Evolutionary conservation across 2,888 invertebrate genomes (phyloP), one percentile per base, ranked within the genome.

Genomic region (Baronia brevicornis): DNA sequence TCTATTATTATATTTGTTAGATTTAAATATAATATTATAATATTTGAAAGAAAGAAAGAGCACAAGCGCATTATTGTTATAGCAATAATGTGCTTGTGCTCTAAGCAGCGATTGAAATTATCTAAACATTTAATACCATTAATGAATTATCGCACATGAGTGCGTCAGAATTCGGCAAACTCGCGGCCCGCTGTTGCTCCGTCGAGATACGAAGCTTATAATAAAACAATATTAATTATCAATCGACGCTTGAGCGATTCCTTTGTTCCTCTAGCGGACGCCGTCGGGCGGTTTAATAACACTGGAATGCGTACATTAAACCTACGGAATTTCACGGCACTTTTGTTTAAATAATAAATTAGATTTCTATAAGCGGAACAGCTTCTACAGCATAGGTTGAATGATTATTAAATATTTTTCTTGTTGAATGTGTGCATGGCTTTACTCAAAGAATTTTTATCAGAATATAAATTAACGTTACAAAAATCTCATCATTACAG

Each of bases 181-280:
- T 44, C 37, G 41, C 39, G 43, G 28, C 32, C 41, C 45, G 33
- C 44, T 48, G 57, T 48, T 60, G 63, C 51, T 47, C 41, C 41
- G 45, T 43, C 41, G 53, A 69, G 75, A 75, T 74, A 77, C 60
- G 58, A 33, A 51, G 68, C 68, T 74, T 70, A 74, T 71, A 71
- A 73, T 71, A 71, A 72, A 73, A 73, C 73, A 74, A 71, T 73
- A 74, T 72, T 74, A 74, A 74, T 72, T 70, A 77, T 70, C 61
- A 61, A 60, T 60, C 48, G 58, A 52, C 59, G 62, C 60, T 59
- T 50, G 46, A 56, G 40, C 57, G 60, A 32, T 30, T 54, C 56
- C 57, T 62, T 61, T 62, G 62, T 62, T 54, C 49, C 47, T 39
- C 42, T 32, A n/a, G 23, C 28, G 33, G 33, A 17, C 36, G 36